phyloP scores from a whole-genome alignment of 1,140 invertebrate genomes.

The Rhynchophorus ferrugineus region DNA sequence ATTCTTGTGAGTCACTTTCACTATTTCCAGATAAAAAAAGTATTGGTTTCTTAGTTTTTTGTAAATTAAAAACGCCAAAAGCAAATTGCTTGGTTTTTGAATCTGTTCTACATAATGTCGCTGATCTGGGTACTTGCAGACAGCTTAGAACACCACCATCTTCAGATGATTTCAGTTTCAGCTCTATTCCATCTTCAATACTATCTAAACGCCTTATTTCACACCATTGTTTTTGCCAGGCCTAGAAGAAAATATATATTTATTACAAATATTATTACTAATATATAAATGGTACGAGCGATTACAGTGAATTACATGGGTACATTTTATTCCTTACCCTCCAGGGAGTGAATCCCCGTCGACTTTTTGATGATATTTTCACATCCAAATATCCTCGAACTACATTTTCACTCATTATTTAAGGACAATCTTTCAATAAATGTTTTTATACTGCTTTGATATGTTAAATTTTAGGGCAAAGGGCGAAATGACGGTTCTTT shows the following conservation, averaged over 20 bases:
- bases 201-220: conserved; percentile 33
- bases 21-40: conserved; percentile 45
- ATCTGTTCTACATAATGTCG: conserved; percentile 46
- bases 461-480: background rate
- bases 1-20: conserved; percentile 48
- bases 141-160: conserved; percentile 30
- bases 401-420: conserved; percentile 21
- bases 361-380: conserved; percentile 35
- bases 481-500: background rate
- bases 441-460: background rate
- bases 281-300: no score
- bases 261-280: no score
- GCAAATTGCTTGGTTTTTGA: conserved; percentile 47
- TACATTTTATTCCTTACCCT: conserved; percentile 25
- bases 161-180: conserved; percentile 32
- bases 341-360: conserved; percentile 36
- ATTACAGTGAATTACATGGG: no score
- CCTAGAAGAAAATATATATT: conserved; percentile 18
- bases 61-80: conserved; percentile 46
- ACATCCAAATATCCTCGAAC: conserved; percentile 36
- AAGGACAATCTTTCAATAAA: background rate
- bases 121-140: conserved; percentile 39
- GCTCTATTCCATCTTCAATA: conserved; percentile 33
- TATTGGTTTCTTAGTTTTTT: conserved; percentile 43
- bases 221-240: conserved; percentile 38